Percentiles rank a stretch among this genome's conserved stretches.
Conservation (phyloP, 30 jellyfish, hydroid and myxozoan genomes). For the Rhopilema esculentum region DNA sequence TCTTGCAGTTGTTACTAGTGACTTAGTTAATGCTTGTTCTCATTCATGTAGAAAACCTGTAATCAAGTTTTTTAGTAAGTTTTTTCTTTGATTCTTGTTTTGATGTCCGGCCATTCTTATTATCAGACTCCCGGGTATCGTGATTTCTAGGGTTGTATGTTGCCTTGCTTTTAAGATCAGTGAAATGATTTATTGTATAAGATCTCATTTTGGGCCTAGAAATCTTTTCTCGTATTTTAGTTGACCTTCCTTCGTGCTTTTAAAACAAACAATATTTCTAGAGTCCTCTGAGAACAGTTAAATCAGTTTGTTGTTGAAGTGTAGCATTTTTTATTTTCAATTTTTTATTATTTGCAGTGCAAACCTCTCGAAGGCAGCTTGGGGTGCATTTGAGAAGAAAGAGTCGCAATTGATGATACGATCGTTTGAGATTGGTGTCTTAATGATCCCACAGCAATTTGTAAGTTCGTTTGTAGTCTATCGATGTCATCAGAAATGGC, state of each 20-base stretch:
- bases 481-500: neutral
- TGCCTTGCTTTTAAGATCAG: no score
- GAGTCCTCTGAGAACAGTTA: no score
- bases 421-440: constrained; percentile 98
- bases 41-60: neutral
- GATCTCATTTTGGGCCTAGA: no score
- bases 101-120: neutral
- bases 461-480: constrained; percentile 15
- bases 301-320: no score
- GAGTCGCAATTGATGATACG: constrained; percentile 92
- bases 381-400: constrained; percentile 96
- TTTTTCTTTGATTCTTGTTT: neutral
- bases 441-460: constrained; percentile 73
- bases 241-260: no score
- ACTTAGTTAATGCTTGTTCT: neutral
- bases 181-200: no score
- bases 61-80: neutral
- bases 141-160: no score
- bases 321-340: no score
- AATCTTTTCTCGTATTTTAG: no score
- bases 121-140: no score
- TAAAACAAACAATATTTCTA: no score
- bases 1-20: no score
- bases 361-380: constrained; percentile 98
- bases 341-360: constrained; percentile 96